Base-by-base conservation (phyloP, 2,797 vertebrate species). In the Urocyon cinereoargenteus region DNA sequence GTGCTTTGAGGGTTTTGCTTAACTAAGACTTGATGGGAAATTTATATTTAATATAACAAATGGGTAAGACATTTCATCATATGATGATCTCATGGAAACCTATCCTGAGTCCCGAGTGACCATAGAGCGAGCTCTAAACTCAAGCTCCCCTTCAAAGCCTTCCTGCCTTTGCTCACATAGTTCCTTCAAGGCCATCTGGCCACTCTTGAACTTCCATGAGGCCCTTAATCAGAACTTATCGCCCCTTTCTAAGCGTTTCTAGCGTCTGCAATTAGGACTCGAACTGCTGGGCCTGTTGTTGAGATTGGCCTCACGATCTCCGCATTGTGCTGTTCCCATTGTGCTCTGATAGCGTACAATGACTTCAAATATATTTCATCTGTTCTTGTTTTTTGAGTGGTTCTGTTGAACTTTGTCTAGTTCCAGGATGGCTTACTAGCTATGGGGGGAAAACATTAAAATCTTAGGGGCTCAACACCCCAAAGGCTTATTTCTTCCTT, bases 31-130 rank as follows among this genome's bases (percentile, higher is more conserved):
- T 90, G 59, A 36, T 28, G 40, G 53, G 62, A 40, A 70, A 83
- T 18, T 34, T 83, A 45, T 68, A 82, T 87, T 83, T 91, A 91
- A n/a, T 77, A 61, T 73, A 81, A 73, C 45, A 86, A 86, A 59
- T 75, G 49, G 51, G 64, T 87, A 92, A 87, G 79, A 36, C 24
- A 22, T 78, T 45, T 70, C 90, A 64, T 45, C 85, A 72, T 31
- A 64, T 62, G 36, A 40, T 18, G 68, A 28, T 85, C n/a, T 78
- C 78, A 81, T 0, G 6, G 55, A 78, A 85, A 79, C 51, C 45
- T 85, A 22, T 18, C 28, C 31, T 40, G 59, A 88, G 15, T 49
- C 31, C 51, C 22, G 15, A 28, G 19, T 34, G 64, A 7, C 16
- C 34, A 34, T 34, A 68, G 64, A 68, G 5, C n/a, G 34, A 68